Percentiles rank a stretch among this genome's conserved stretches.
phyloP scores from a whole-genome alignment of 2,113 vertebrate species.

The Leiothrix lutea region DNA sequence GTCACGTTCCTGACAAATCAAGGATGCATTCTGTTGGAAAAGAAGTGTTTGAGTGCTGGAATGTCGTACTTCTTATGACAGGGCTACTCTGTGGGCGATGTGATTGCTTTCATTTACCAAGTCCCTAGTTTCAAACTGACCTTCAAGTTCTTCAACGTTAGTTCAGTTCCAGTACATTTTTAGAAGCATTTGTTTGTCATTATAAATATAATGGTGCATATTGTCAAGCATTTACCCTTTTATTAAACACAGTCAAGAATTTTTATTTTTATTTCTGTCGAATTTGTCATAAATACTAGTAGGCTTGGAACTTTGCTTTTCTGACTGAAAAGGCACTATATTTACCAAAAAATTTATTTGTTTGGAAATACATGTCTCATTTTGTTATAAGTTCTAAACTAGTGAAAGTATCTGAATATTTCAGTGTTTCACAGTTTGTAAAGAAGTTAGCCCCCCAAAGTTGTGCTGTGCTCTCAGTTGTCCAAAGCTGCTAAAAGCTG shows the following conservation, averaged over 20 bases:
- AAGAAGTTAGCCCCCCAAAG: background rate
- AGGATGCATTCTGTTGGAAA: constrained; percentile 10
- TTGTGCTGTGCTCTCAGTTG: background rate
- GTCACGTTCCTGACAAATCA: constrained; percentile 37
- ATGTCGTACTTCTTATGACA: background rate
- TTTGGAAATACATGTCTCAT: background rate
- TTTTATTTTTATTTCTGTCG: background rate
- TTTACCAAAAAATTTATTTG: background rate
- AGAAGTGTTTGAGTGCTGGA: background rate
- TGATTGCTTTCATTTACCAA: background rate
- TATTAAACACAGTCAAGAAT: background rate
- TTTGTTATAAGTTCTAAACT: background rate
- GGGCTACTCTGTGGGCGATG: background rate
- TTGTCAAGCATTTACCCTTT: background rate
- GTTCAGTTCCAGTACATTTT: background rate
- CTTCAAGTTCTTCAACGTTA: background rate
- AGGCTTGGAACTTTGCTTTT: background rate
- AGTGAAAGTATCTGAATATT: background rate
- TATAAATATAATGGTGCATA: background rate
- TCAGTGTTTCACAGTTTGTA: background rate
- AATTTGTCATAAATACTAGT: background rate
- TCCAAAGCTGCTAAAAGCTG: background rate
- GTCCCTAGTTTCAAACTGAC: background rate
- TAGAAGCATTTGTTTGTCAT: background rate
- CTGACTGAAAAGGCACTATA: background rate